phyloP scores from a whole-genome alignment of 2,797 vertebrate genomes.

The Aulostomus chinensis region DNA sequence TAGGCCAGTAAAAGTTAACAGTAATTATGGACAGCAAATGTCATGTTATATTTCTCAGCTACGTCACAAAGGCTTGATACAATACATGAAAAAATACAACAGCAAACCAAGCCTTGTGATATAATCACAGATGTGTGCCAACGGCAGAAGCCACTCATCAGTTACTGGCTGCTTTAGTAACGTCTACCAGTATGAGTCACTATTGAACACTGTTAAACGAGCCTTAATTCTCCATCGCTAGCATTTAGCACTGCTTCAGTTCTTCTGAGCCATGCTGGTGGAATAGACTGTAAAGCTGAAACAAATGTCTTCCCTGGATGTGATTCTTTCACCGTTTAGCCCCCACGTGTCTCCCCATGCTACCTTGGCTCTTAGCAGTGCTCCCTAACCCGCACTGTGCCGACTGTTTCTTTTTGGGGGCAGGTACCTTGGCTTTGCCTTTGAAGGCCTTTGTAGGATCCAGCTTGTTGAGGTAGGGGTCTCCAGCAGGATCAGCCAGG shows the following conservation, averaged over 20 bases:
- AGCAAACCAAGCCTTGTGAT: no score
- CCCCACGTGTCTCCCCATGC: conserved; percentile 57
- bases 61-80: no score
- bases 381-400: conserved; percentile 63
- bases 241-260: not conserved
- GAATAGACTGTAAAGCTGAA: not conserved
- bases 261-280: conserved; percentile 3
- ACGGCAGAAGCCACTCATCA: not conserved
- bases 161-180: not conserved
- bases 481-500: conserved; percentile 75
- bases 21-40: no score
- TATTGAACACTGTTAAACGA: no score
- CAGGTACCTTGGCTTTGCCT: conserved; percentile 85
- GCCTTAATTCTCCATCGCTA: not conserved
- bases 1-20: no score
- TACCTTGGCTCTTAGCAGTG: conserved; percentile 59
- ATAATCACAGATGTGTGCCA: conserved; percentile 1
- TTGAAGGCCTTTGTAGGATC: conserved; percentile 91
- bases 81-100: no score
- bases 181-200: conserved; percentile 14
- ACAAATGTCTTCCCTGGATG: not conserved
- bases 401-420: conserved; percentile 86
- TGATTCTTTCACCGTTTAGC: conserved; percentile 61
- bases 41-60: no score
- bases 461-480: conserved; percentile 88